phyloP scores from a whole-genome alignment of 2,888 invertebrate genomes.

The Lordiphosa andalusiaca region DNA sequence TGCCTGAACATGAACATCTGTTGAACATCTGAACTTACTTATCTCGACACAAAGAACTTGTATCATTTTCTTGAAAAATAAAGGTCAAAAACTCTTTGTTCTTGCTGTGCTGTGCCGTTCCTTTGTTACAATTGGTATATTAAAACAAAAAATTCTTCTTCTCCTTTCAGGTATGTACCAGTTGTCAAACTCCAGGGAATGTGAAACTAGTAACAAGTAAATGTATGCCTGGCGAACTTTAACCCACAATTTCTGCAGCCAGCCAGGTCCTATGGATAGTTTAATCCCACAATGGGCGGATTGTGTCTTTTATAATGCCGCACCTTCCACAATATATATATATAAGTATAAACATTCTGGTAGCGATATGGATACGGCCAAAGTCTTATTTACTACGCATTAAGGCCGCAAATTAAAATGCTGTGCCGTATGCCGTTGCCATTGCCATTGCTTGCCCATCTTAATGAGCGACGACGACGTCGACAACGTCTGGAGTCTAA shows the following conservation, averaged over 20 bases:
- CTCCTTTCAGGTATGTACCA: slow-evolving; percentile 52
- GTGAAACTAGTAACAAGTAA: neutral
- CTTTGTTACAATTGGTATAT: slow-evolving; percentile 1
- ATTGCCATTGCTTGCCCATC: slow-evolving; percentile 37
- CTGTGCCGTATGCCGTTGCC: slow-evolving; percentile 49
- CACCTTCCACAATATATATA: slow-evolving; percentile 8
- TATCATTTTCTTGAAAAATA: no score
- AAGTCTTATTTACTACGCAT: slow-evolving; percentile 55
- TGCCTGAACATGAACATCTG: no score
- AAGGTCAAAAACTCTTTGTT: no score
- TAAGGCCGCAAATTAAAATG: slow-evolving; percentile 67
- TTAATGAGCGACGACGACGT: slow-evolving; percentile 47
- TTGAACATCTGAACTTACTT: no score
- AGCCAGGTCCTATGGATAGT: slow-evolving; percentile 32
- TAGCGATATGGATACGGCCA: slow-evolving; percentile 5
- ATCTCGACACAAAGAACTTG: no score
- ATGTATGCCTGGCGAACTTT: neutral
- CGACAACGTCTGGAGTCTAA: slow-evolving; percentile 63
- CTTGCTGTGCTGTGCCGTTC: no score
- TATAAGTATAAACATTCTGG: slow-evolving; percentile 2
- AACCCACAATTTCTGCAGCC: neutral
- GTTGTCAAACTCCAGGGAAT: no score
- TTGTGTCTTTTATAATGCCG: slow-evolving; percentile 25
- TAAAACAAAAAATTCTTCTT: slow-evolving; percentile 5
- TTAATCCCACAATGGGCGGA: slow-evolving; percentile 26